These are phyloP conservation scores for Tenthredo livida DNA, from an alignment of 2,888 invertebrate genomes.

Conservation along the genomic window DNA sequence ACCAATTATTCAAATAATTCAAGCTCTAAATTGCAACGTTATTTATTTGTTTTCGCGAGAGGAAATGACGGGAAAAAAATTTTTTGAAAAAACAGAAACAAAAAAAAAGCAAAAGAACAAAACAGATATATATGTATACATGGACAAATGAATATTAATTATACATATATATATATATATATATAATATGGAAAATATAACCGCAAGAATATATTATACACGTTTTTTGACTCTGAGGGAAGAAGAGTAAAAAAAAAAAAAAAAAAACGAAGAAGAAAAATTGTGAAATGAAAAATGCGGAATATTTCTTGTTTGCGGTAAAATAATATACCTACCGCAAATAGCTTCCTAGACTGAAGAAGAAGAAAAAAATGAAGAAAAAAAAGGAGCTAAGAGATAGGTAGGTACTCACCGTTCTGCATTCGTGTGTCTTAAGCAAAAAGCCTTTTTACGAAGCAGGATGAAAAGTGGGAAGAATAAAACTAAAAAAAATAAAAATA, in stretches of 20 bases:
- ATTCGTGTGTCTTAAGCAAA: slow-evolving; percentile 9
- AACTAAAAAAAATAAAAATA: background rate
- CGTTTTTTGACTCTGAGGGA: background rate
- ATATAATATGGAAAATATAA: background rate
- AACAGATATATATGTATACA: background rate
- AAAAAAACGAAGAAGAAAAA: background rate
- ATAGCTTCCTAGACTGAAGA: background rate
- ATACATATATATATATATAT: background rate
- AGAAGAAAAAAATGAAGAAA: background rate
- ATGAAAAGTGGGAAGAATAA: slow-evolving; percentile 22
- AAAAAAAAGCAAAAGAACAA: background rate
- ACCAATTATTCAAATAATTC: background rate
- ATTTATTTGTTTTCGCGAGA: background rate
- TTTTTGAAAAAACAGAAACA: background rate
- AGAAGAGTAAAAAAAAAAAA: background rate
- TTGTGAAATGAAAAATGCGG: background rate
- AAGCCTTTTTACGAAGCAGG: background rate
- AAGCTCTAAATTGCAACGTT: background rate
- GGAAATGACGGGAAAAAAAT: background rate
- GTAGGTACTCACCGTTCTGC: background rate
- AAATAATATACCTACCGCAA: background rate
- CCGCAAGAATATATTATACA: background rate
- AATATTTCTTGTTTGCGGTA: background rate
- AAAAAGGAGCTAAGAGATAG: background rate
- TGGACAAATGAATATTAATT: background rate